These are phyloP conservation scores for Platyrinchus mystaceus DNA, from an alignment of 2,797 vertebrate genomes.

Conservation along the genomic window DNA sequence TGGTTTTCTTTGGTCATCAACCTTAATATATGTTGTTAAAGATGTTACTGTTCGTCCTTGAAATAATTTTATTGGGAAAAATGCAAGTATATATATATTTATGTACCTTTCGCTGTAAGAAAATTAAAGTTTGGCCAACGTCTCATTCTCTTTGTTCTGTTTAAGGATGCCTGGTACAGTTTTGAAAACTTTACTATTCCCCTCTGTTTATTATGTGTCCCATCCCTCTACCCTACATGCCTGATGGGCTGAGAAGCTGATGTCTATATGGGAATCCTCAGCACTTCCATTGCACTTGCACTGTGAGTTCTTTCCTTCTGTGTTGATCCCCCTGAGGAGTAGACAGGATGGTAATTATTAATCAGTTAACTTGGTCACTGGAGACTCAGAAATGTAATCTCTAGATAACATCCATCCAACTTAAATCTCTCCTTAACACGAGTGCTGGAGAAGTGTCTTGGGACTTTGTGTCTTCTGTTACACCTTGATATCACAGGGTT, in stretches of 20 bases:
- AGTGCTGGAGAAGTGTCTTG: background rate
- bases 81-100: background rate
- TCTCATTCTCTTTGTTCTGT: background rate
- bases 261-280: background rate
- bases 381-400: background rate
- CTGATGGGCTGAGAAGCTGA: background rate
- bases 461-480: background rate
- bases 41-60: background rate
- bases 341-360: background rate
- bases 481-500: background rate
- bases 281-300: background rate
- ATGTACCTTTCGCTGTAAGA: background rate
- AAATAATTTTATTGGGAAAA: background rate
- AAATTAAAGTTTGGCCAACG: background rate
- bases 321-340: background rate
- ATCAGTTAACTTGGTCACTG: background rate
- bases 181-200: background rate
- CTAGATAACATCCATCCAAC: background rate
- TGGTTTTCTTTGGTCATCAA: background rate
- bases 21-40: background rate
- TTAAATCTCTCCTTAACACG: background rate
- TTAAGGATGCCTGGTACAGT: background rate
- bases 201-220: background rate
- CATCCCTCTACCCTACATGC: accelerated
- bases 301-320: background rate